Evolutionary conservation across 2,888 invertebrate genomes (phyloP).

Genomic region (Polyommatus iphigenia): DNA sequence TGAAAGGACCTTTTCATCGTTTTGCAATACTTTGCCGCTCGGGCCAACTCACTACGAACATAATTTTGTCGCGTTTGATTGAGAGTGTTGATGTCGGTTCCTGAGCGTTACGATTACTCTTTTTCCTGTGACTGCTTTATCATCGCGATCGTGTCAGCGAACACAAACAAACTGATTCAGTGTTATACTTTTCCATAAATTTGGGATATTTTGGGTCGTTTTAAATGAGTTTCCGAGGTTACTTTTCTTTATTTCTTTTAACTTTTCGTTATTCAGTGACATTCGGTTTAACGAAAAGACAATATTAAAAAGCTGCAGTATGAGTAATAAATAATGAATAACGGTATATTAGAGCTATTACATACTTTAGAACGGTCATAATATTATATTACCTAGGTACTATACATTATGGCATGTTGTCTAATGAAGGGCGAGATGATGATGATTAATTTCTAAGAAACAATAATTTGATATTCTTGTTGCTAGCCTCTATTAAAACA

Average conservation of each 20-base stretch:
- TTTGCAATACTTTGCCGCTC: conserved; percentile 68
- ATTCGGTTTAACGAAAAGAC: neutral
- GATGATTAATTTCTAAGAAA: neutral
- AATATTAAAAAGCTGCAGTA: neutral
- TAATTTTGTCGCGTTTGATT: conserved; percentile 58
- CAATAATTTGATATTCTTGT: conserved; percentile 10
- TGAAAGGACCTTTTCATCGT: conserved; percentile 70
- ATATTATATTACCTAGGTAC: too few relatives aligned
- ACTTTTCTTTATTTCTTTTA: too few relatives aligned
- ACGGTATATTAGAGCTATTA: too few relatives aligned
- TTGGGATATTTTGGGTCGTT: neutral
- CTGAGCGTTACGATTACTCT: conserved; percentile 29
- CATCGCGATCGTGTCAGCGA: conserved; percentile 17
- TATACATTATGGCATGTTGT: too few relatives aligned
- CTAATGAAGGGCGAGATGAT: neutral
- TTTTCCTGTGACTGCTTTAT: conserved; percentile 26
- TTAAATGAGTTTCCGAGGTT: neutral
- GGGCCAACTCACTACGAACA: conserved; percentile 68
- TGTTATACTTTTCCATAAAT: conserved; percentile 23
- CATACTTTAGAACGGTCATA: too few relatives aligned
- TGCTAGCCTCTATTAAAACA: conserved; percentile 29
- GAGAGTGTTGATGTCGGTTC: conserved; percentile 34
- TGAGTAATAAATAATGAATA: neutral
- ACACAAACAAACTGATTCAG: conserved; percentile 21
- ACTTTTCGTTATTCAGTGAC: neutral